Percentiles rank a stretch among this genome's conserved stretches.
These are phyloP conservation scores for Halcyon senegalensis DNA, from an alignment of 2,113 vertebrate species.

Conservation along the genomic window DNA sequence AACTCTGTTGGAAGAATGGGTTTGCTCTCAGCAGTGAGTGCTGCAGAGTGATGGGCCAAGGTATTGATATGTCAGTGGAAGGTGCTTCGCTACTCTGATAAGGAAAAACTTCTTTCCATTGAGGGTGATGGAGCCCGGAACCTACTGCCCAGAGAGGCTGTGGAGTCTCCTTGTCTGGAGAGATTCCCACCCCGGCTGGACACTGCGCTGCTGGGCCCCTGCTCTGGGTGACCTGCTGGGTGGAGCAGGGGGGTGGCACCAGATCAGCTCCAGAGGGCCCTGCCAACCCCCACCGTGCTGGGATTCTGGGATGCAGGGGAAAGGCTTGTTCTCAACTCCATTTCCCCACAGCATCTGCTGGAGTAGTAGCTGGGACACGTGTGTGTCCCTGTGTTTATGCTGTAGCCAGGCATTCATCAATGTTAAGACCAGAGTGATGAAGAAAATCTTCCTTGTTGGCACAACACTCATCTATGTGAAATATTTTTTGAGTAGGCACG, in stretches of 20 bases:
- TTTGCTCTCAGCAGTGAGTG: background rate
- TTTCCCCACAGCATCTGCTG: background rate
- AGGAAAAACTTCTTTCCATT: too few relatives aligned
- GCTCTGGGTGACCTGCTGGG: background rate
- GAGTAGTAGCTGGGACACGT: accelerated
- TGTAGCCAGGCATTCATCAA: background rate
- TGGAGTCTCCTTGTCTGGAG: background rate
- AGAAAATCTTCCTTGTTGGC: background rate
- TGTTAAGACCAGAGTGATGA: background rate
- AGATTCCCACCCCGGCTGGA: background rate
- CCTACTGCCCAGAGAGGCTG: background rate
- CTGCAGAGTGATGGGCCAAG: background rate
- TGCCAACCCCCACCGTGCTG: background rate
- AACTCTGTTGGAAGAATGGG: background rate
- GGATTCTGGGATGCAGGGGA: background rate
- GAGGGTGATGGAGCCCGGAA: too few relatives aligned
- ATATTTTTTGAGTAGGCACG: background rate
- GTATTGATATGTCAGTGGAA: background rate
- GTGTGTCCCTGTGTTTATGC: too few relatives aligned
- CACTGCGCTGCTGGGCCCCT: background rate
- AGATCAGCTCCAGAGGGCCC: background rate
- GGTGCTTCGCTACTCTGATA: background rate
- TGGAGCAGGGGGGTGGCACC: background rate
- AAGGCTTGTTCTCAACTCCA: accelerated
- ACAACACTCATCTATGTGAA: background rate